Conservation (phyloP, 2,113 vertebrate genomes). For the Phylloscopus whistleri region DNA sequence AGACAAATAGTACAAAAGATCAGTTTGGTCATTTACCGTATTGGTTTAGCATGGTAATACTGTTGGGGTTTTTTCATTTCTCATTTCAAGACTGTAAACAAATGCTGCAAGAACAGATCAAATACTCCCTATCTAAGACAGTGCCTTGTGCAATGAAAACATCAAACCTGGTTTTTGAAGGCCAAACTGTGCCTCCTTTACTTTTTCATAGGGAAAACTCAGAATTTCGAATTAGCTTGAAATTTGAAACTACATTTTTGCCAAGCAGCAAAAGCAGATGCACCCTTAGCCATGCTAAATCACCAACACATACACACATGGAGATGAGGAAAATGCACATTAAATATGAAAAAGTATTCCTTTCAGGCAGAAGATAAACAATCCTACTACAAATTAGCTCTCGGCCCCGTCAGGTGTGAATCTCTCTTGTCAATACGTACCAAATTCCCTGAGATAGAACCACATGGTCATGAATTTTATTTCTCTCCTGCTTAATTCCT, state of each 20-base stretch:
- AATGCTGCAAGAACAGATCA: background rate
- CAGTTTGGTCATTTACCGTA: conserved; percentile 70
- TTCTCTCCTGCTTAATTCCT: conserved; percentile 69
- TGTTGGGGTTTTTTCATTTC: background rate
- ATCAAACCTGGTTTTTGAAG: conserved; percentile 40
- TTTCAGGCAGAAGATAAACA: conserved; percentile 67
- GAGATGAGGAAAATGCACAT: conserved; percentile 52
- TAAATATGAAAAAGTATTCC: conserved; percentile 66
- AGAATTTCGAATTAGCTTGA: background rate
- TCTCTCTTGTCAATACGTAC: conserved; percentile 67
- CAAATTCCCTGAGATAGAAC: conserved; percentile 67
- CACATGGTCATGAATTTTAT: conserved; percentile 72
- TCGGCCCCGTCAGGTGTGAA: conserved; percentile 67
- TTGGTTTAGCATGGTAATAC: conserved; percentile 35
- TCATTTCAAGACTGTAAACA: conserved; percentile 29
- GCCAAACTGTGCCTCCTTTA: conserved; percentile 25
- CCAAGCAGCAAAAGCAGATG: conserved; percentile 11
- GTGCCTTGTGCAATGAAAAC: background rate
- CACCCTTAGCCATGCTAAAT: conserved; percentile 9
- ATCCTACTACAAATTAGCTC: conserved; percentile 65
- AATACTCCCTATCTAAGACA: background rate
- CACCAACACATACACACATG: conserved; percentile 4
- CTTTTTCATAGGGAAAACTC: background rate
- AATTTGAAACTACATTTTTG: conserved; percentile 14
- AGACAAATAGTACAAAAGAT: conserved; percentile 66